Conservation (phyloP, 2,888 invertebrate species). For the Drosophila anomalipes region DNA sequence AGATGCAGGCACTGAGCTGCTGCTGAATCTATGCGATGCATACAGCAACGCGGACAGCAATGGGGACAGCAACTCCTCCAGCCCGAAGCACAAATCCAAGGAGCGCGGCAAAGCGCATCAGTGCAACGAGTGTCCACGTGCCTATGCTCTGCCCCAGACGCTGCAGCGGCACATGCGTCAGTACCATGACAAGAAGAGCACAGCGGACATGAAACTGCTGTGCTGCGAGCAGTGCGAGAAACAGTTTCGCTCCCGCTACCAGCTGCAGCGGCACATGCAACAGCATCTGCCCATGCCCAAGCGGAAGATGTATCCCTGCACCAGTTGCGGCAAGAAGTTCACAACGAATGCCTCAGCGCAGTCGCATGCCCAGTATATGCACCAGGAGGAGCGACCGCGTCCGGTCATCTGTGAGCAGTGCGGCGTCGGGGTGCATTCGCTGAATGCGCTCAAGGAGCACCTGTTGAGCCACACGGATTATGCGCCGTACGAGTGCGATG, state of each 20-base stretch:
- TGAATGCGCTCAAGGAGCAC: conserved; percentile 86
- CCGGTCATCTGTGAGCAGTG: conserved; percentile 86
- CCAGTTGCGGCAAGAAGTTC: conserved; percentile 82
- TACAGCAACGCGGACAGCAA: conserved; percentile 35
- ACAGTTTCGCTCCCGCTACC: conserved; percentile 47
- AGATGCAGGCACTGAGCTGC: conserved; percentile 26
- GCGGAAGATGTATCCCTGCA: conserved; percentile 66
- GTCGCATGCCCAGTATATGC: conserved; percentile 79
- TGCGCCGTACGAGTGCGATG: conserved; percentile 85
- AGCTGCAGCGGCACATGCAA: conserved; percentile 59
- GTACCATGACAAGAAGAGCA: conserved; percentile 40
- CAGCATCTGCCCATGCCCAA: conserved; percentile 69
- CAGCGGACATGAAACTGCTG: background rate
- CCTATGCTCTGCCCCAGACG: conserved; percentile 45
- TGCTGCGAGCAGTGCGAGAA: conserved; percentile 59
- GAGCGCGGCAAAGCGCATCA: conserved; percentile 32
- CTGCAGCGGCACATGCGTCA: conserved; percentile 60
- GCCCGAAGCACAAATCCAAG: conserved; percentile 2
- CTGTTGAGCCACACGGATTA: conserved; percentile 86
- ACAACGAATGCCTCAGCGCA: conserved; percentile 71
- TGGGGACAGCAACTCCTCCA: background rate
- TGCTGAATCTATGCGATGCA: conserved; percentile 45
- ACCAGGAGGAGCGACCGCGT: conserved; percentile 82
- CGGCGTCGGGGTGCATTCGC: conserved; percentile 85
- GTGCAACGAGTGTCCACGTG: conserved; percentile 53